A percentile compares a stretch with the other conserved stretches of the same genome.
These are phyloP conservation scores for Cephalopholis sonnerati DNA, from an alignment of 2,113 vertebrate genomes.

Conservation along the genomic window DNA sequence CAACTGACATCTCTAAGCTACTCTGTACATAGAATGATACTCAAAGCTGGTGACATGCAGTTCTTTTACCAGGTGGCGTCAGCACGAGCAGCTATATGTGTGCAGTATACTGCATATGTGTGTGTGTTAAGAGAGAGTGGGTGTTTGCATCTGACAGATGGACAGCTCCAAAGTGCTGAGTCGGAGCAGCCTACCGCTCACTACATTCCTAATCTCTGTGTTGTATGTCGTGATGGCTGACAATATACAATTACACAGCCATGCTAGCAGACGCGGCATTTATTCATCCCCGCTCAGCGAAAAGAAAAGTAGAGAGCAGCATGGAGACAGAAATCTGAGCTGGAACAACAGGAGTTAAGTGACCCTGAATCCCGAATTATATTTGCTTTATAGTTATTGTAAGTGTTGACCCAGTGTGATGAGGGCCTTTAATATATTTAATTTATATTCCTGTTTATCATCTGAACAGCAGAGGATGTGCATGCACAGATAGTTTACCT, in stretches of 20 bases:
- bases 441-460: slow-evolving; percentile 7
- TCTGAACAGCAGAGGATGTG: neutral
- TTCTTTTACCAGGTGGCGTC: slow-evolving; percentile 22
- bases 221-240: slow-evolving; percentile 63
- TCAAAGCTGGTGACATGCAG: slow-evolving; percentile 15
- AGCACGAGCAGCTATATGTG: slow-evolving; percentile 22
- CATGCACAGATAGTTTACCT: neutral
- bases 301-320: neutral
- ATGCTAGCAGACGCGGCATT: slow-evolving; percentile 40
- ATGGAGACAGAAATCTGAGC: slow-evolving; percentile 32
- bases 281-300: slow-evolving; percentile 48
- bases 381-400: neutral
- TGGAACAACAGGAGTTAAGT: neutral
- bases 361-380: neutral
- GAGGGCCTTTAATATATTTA: slow-evolving; percentile 7
- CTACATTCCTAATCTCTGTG: slow-evolving; percentile 52
- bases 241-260: slow-evolving; percentile 68
- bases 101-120: slow-evolving; percentile 7
- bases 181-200: slow-evolving; percentile 53
- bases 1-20: neutral
- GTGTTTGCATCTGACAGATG: slow-evolving; percentile 56
- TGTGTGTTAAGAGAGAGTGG: slow-evolving; percentile 30
- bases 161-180: slow-evolving; percentile 55
- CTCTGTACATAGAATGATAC: neutral
- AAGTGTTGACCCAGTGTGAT: neutral